Percentiles rank a stretch among this genome's conserved stretches.
phyloP scores from a whole-genome alignment of 2,797 vertebrate genomes.

The Hippoglossus hippoglossus region DNA sequence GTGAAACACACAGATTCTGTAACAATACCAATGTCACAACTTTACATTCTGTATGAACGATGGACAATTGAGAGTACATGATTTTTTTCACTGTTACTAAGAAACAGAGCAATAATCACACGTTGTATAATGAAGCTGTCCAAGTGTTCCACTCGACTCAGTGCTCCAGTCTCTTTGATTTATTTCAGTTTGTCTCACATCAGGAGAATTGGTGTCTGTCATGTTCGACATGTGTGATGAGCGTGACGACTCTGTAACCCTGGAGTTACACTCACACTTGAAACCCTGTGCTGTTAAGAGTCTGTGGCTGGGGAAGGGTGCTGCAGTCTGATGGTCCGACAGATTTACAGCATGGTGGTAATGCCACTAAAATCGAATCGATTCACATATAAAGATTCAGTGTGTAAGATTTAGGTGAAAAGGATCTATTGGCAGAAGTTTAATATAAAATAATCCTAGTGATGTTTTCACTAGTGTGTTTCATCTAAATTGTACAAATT shows the following conservation, averaged over 20 bases:
- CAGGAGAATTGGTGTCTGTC: no score
- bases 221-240: conserved; percentile 3
- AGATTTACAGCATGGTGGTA: conserved; percentile 6
- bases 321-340: conserved; percentile 8
- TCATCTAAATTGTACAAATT: no score
- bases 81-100: not conserved
- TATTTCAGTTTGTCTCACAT: no score
- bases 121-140: not conserved
- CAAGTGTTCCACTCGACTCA: not conserved
- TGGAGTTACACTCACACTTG: conserved; percentile 1
- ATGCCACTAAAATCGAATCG: no score
- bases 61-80: conserved; percentile 3
- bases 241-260: not conserved
- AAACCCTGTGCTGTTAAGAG: conserved; percentile 40
- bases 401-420: no score
- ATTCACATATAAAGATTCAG: no score
- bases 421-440: no score
- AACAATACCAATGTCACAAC: not conserved
- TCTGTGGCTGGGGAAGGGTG: conserved; percentile 15
- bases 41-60: not conserved
- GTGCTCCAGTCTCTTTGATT: no score
- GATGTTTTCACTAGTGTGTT: no score
- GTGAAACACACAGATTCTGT: no score
- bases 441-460: no score
- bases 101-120: not conserved